Percentiles rank a stretch among this genome's conserved stretches.
These are phyloP conservation scores for Amphipyra tragopoginis DNA, from an alignment of 2,888 invertebrate species.

Conservation along the genomic window DNA sequence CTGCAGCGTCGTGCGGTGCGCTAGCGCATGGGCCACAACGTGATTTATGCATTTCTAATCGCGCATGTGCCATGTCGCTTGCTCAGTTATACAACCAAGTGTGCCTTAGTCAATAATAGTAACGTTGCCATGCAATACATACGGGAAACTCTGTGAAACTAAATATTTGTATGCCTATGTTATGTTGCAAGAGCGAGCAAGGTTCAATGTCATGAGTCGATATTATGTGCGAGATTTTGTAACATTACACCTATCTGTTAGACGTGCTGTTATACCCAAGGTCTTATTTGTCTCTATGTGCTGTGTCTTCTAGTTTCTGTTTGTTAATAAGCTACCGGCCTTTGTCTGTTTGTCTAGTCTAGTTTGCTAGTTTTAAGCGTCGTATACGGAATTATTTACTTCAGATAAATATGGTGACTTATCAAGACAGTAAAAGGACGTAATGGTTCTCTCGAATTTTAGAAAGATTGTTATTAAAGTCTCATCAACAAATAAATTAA, in stretches of 20 bases:
- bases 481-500: not conserved
- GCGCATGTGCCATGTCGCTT: slow-evolving; percentile 64
- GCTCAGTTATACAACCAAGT: slow-evolving; percentile 67
- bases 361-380: slow-evolving; percentile 12
- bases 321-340: slow-evolving; percentile 34
- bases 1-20: slow-evolving; percentile 59
- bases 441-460: slow-evolving; percentile 7
- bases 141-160: slow-evolving; percentile 54
- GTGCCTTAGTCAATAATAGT: slow-evolving; percentile 53
- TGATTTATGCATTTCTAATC: slow-evolving; percentile 78
- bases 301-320: slow-evolving; percentile 44
- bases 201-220: slow-evolving; percentile 56
- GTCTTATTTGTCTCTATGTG: slow-evolving; percentile 39
- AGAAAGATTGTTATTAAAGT: slow-evolving; percentile 12
- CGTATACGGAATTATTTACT: slow-evolving; percentile 20
- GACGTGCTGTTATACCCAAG: slow-evolving; percentile 40
- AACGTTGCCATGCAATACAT: slow-evolving; percentile 54
- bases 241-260: slow-evolving; percentile 54
- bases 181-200: slow-evolving; percentile 43
- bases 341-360: slow-evolving; percentile 30
- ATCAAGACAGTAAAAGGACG: slow-evolving; percentile 3
- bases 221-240: slow-evolving; percentile 56
- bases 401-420: slow-evolving; percentile 29
- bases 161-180: slow-evolving; percentile 44
- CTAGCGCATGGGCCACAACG: slow-evolving; percentile 74